A percentile compares a stretch with the other conserved stretches of the same genome.
Evolutionary conservation across 2,113 vertebrate species (phyloP).

Genomic region (Regulus satrapa): DNA sequence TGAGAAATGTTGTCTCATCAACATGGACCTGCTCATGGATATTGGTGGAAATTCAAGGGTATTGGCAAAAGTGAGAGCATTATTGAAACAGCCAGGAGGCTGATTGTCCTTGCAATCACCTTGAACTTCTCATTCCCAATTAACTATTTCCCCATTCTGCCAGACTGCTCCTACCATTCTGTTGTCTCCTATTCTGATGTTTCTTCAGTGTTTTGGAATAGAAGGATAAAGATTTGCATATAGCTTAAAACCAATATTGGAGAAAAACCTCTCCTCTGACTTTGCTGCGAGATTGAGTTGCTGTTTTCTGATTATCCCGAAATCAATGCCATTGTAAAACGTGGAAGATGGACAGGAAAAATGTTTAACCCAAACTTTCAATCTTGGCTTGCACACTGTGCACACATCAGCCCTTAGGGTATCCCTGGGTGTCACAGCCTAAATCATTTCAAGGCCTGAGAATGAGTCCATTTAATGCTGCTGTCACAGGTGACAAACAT

Average conservation of each 20-base stretch:
- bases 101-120: background rate
- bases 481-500: background rate
- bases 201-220: background rate
- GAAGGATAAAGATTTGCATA: background rate
- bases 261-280: background rate
- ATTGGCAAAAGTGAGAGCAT: background rate
- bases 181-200: background rate
- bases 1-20: background rate
- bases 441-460: background rate
- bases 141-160: background rate
- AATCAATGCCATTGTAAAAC: background rate
- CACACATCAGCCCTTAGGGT: background rate
- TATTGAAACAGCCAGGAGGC: background rate
- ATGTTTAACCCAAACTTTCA: background rate
- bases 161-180: background rate
- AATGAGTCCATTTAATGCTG: background rate
- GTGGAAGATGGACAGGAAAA: background rate
- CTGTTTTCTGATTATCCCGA: background rate
- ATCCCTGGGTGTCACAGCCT: background rate
- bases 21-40: background rate
- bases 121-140: background rate
- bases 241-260: background rate
- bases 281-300: background rate
- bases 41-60: too few species aligned
- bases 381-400: background rate